Evolutionary conservation across 2,113 vertebrate species (phyloP).

Genomic region (Physeter macrocephalus): DNA sequence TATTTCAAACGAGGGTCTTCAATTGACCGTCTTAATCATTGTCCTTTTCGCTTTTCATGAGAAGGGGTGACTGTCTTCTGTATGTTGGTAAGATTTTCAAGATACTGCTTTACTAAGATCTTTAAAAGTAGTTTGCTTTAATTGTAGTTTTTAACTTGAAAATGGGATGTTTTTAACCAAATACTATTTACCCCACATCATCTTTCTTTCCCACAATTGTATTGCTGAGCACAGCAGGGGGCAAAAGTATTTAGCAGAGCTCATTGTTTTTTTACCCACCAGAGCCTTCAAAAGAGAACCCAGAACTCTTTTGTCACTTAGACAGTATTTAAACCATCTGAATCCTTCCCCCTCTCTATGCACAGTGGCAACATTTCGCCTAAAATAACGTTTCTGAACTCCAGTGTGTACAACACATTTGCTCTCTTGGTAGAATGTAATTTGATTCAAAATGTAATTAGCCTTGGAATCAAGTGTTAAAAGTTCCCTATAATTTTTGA

Average conservation of each 20-base stretch:
- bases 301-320: neutral
- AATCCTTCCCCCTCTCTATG: neutral
- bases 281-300: neutral
- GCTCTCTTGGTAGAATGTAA: neutral
- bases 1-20: neutral
- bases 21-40: neutral
- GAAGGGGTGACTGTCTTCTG: neutral
- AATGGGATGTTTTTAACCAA: conserved; percentile 7
- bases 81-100: neutral
- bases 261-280: neutral
- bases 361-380: neutral
- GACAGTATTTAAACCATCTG: neutral
- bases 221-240: neutral
- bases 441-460: conserved; percentile 39
- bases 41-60: conserved; percentile 15
- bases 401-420: neutral
- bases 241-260: neutral
- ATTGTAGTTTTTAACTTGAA: conserved; percentile 2
- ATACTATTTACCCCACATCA: neutral
- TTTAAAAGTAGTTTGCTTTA: neutral
- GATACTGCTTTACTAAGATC: neutral
- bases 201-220: neutral
- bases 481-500: conserved; percentile 12
- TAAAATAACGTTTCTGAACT: conserved; percentile 13
- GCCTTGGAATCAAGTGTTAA: neutral